Evolutionary conservation across 2,888 invertebrate genomes (phyloP), one percentile per base, ranked within the genome.

Genomic region (Aleiodes alternator): DNA sequence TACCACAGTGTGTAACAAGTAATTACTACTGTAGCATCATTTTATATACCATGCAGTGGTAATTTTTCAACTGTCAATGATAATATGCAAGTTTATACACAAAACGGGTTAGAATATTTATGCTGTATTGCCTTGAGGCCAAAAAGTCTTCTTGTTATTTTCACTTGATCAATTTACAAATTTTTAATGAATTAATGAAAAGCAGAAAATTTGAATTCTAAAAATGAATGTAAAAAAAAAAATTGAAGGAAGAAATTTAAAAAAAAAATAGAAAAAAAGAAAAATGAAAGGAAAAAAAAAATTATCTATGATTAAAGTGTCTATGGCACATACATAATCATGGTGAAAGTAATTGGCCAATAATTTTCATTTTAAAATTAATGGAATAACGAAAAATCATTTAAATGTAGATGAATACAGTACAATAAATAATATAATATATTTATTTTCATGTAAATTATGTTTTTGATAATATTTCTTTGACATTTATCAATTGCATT

Each of bases 41-140:
- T 23, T 53, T 48, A 51, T 23, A 23, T 23, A 23, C 23, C 23
- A 23, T 29, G 56, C 72, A 72, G 59, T 8, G 69, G 69, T 31
- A 57, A 71, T 73, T 78, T 81, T 78, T 80, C 78, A 76, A 80
- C 80, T 80, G 79, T 79, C 78, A 79, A 79, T 82, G 80, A 83
- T 82, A 79, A 81, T 82, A 81, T 83, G 79, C 81, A 80, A 78
- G 56, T 56, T 38, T 53, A 78, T 76, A 75, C 71, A 73, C 61
- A 72, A 69, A 75, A 76, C 73, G 53, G 73, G 79, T 75, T 78
- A 81, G 75, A 34, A 78, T 82, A 82, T 81, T 81, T 82, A 82
- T 78, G 80, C 78, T 75, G 77, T 76, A 78, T 43, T 11, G 80
- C 80, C 79, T 72, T 73, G 61, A 76, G 80, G 43, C 43, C 43